Evolutionary conservation across 1,140 invertebrate species (phyloP).

Genomic region (Telenomus remus): DNA sequence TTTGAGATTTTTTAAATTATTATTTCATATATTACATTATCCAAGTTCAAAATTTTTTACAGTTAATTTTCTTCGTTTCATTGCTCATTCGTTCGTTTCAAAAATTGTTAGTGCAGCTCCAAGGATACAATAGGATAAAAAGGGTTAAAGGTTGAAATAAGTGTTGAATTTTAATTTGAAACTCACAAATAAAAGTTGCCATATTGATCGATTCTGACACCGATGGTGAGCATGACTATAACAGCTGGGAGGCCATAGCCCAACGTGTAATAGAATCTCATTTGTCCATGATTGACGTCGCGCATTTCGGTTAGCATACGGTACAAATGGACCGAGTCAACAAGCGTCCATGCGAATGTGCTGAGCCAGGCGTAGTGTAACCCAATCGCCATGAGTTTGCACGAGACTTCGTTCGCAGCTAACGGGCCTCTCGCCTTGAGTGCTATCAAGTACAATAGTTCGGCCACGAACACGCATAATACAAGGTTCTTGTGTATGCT

Average conservation of each 20-base stretch:
- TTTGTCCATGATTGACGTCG: conserved; percentile 96
- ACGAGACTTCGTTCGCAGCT: conserved; percentile 87
- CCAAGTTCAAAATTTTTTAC: no score
- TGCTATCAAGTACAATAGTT: conserved; percentile 90
- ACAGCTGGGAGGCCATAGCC: conserved; percentile 96
- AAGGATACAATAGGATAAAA: no score
- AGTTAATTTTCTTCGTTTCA: no score
- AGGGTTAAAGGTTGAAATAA: no score
- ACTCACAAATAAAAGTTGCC: conserved; percentile 95
- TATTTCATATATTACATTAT: no score
- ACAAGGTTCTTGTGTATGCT: conserved; percentile 95
- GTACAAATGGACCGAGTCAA: conserved; percentile 94
- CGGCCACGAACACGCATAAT: conserved; percentile 89
- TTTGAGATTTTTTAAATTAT: no score
- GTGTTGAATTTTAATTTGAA: no score
- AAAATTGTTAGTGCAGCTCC: no score
- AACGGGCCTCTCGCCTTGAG: conserved; percentile 86
- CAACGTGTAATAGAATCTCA: conserved; percentile 95
- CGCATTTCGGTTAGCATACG: conserved; percentile 96
- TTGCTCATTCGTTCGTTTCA: no score
- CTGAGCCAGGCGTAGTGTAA: conserved; percentile 95
- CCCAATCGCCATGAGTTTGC: conserved; percentile 92
- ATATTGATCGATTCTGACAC: conserved; percentile 95
- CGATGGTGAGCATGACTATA: conserved; percentile 91
- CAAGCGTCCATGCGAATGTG: conserved; percentile 92